Conservation (phyloP, 2,888 invertebrate species). For the Allygus modestus region DNA sequence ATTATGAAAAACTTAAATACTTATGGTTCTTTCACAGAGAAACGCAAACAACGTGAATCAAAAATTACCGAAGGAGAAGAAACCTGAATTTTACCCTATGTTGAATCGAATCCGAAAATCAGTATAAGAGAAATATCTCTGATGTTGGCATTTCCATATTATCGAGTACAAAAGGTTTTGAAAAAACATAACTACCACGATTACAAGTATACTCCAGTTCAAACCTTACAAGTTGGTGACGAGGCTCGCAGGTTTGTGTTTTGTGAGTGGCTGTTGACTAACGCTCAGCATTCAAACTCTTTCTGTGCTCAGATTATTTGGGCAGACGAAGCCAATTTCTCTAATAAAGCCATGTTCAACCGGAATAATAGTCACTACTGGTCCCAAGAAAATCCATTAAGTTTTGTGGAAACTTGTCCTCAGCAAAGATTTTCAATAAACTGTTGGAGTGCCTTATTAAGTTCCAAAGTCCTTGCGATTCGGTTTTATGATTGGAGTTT, state of each 20-base stretch:
- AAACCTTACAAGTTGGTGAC: slow-evolving; percentile 42
- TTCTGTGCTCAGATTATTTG: slow-evolving; percentile 21
- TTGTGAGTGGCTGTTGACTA: slow-evolving; percentile 20
- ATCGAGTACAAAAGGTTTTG: slow-evolving; percentile 36
- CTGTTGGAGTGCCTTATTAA: not conserved
- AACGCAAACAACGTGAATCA: slow-evolving; percentile 3
- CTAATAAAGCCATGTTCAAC: slow-evolving; percentile 44
- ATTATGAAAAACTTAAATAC: slow-evolving; percentile 24
- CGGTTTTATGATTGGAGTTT: slow-evolving; percentile 31
- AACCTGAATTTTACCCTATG: slow-evolving; percentile 38
- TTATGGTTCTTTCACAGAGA: not conserved
- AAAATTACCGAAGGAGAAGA: slow-evolving; percentile 53
- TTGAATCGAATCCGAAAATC: slow-evolving; percentile 16
- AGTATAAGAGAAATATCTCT: slow-evolving; percentile 17
- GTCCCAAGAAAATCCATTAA: not conserved
- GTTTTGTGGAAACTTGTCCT: no score
- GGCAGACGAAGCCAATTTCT: slow-evolving; percentile 31
- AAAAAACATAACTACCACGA: slow-evolving; percentile 36
- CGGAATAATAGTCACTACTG: slow-evolving; percentile 18
- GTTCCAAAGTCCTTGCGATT: slow-evolving; percentile 46
- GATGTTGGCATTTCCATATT: slow-evolving; percentile 20
- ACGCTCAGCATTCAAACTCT: slow-evolving; percentile 2
- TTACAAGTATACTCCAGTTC: slow-evolving; percentile 32
- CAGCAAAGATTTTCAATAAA: no score
- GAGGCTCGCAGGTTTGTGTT: slow-evolving; percentile 34